Percentiles rank a stretch among this genome's conserved stretches.
These are phyloP conservation scores for Kobus ellipsiprymnus DNA, from an alignment of 2,113 vertebrate genomes.

Conservation along the genomic window DNA sequence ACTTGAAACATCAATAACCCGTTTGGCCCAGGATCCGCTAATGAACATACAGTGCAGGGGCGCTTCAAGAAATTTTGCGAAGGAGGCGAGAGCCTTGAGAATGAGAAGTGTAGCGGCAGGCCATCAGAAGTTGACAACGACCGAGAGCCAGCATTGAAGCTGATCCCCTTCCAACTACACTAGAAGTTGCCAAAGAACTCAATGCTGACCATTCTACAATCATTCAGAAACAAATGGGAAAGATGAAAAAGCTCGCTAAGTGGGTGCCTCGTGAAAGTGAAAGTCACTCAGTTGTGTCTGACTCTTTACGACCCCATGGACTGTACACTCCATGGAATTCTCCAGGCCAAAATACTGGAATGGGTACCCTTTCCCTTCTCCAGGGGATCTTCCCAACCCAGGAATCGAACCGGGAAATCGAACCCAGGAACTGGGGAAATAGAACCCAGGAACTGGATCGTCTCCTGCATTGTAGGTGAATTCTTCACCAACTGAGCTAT, in stretches of 20 bases:
- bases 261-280: neutral
- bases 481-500: neutral
- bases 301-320: neutral
- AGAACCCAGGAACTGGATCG: accelerated
- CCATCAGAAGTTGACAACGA: neutral
- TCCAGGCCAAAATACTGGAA: neutral
- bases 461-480: neutral
- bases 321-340: neutral
- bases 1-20: neutral
- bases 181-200: neutral
- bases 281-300: neutral
- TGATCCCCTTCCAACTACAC: neutral
- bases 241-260: neutral
- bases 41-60: neutral
- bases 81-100: neutral
- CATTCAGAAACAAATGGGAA: neutral
- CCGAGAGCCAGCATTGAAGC: neutral
- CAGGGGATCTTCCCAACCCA: neutral
- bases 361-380: neutral
- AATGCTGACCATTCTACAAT: neutral
- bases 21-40: neutral
- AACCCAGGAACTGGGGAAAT: neutral
- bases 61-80: neutral
- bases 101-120: neutral
- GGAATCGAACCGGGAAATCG: neutral